Base-by-base conservation (phyloP, 2,113 vertebrate species). In the Capreolus pygargus region DNA sequence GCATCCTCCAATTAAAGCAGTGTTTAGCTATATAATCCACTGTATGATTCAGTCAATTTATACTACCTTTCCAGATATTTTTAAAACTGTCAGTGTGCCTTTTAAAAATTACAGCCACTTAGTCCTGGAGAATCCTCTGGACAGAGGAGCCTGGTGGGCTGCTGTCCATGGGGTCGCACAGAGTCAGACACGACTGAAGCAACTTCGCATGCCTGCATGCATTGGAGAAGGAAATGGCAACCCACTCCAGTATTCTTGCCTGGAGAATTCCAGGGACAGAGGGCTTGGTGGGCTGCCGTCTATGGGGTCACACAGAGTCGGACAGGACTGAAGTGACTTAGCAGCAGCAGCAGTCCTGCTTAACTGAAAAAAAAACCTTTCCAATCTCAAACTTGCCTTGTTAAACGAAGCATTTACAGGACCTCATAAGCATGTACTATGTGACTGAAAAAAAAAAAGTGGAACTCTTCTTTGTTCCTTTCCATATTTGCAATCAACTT, bases 361-460 rank as follows among this genome's bases (percentile, higher is more conserved):
- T 81, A 21, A 30, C 21, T n/a, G 2, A 57, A 43, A 60, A 43
- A 60, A 93, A 57, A 64, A 74, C 47, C 33, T 85, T 85, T 88
- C 28, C 11, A 67, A 30, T 82, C 89, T 87, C 43, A 95, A 83
- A 90, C 19, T 16, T 92, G 8, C 27, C 30, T 96, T 70, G 30
- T n/a, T 91, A 82, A 67, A 78, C 2, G 50, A 61, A 90, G 83
- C 7, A 86, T 70, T 78, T 89, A 74, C 11, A 91, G 23, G 13
- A 92, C 47, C 45, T 91, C 45, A 55, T 85, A 88, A 70, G 7
- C 21, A 82, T 58, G 5, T 28, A 57, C 21, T 23, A 28, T 13
- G 55, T 94, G 50, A 67, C 54, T 17, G 83, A 86, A 82, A 89
- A 76, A n/a, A n/a, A 43, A 10, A 94, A 88, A 94, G 61, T 1